Evolutionary conservation across 2,113 vertebrate species (phyloP), one percentile per base, ranked within the genome.

Genomic region (Epinephelus cyanopodus): DNA sequence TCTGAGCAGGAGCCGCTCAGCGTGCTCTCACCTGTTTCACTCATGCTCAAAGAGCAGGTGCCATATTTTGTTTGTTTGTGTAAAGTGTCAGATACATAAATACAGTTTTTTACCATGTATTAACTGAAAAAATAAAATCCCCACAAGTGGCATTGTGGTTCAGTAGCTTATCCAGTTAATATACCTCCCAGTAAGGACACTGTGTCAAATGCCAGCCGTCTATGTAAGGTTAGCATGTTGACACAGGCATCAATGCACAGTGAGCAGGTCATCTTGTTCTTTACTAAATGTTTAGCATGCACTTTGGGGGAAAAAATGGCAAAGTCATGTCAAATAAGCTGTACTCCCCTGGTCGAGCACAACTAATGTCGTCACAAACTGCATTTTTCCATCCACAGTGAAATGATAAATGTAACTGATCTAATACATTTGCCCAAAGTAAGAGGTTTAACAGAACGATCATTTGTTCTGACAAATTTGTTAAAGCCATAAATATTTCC

Each of bases 401-500:
- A 74, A 80, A 75, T 58, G 63, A 65, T 17, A 78, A 78, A 47
- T 62, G 29, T 33, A 57, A 60, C 64, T 13, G 61, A 74, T 29
- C 18, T 12, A 5, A n/a, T 13, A 39, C 42, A 29, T 74, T 77
- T 76, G 56, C 58, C 79, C 42, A 77, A 54, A 66, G 4, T 62
- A 25, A 83, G 27, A 72, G 42, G 29, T 74, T 76, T 27, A 74
- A 78, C 63, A 33, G 33, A 74, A 79, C 21, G 45, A 82, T 83
- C 33, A 83, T 89, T 85, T 86, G 79, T 85, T 85, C 61, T 81
- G 83, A 69, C 74, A 85, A 78, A 87, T 77, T 79, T 71, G 70
- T 70, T 87, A 67, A 63, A 70, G 68, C 47, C 52, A 75, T 87
- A 63, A 74, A 85, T 90, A 71, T 86, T 86, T 90, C 65, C 68